Base-by-base conservation (phyloP, 2,797 vertebrate genomes). In the Tolypeutes matacus region DNA sequence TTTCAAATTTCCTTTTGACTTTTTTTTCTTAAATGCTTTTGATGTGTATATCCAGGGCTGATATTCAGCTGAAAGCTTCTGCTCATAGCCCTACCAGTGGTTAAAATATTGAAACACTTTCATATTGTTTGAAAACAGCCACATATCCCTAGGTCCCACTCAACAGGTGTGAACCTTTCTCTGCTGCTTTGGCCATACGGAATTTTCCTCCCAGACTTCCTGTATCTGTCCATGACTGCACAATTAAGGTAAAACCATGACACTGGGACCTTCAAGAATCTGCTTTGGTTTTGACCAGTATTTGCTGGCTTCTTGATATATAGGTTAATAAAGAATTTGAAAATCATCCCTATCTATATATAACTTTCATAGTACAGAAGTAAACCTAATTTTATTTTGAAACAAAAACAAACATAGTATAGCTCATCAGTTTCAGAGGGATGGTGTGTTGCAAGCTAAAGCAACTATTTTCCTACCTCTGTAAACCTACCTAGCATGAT, bases 371-470 rank as follows among this genome's bases (percentile, higher is more conserved):
- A 87, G 31, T 7, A 13, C 51, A 29, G 49, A 89, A 73, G 46
- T 70, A 77, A 89, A 31, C 12, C 77, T 42, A 83, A 39, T 92
- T 81, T 86, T 90, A 70, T 75, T 76, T 56, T 69, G 49, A 76
- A 93, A 86, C 13, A 65, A 67, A 93, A 88, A 13, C 39, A 86
- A 78, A 34, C 4, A 46, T 27, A 76, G 34, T 21, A n/a, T 36
- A 39, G 25, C 49, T 93, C 81, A 31, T 36, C 34, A 81, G 3
- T 27, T 91, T 53, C 56, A 91, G 53, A 62, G n/a, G 65, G 29
- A 91, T 8, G 39, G 34, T 89, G 34, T 2, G 0, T 34, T 65
- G 14, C 69, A 86, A 77, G 29, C 60, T 62, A 72, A 92, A 62
- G 60, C 21, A 29, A 93, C 77, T 60, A 77, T 67, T 93, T 95